A percentile compares a stretch with the other conserved stretches of the same genome.
Conservation (phyloP, 2,113 vertebrate species). For the Herpailurus yagouaroundi region DNA sequence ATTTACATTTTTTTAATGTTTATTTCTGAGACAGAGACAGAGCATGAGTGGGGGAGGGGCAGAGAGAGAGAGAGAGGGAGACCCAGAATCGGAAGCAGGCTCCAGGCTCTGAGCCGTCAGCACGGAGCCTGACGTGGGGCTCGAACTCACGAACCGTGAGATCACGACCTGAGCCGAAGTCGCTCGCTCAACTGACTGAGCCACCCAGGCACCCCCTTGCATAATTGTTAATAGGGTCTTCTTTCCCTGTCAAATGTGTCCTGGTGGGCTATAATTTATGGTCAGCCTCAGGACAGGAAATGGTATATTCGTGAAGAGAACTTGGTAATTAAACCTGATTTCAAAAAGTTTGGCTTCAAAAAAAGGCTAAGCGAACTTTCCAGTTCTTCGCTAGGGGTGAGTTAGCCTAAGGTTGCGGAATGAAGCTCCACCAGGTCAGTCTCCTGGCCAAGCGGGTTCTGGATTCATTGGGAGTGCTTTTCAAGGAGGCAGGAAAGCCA, state of each 20-base stretch:
- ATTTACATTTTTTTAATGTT: too few species aligned
- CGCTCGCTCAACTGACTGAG: too few species aligned
- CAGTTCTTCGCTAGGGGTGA: not conserved
- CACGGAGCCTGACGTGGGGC: too few species aligned
- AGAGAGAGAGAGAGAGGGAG: too few species aligned
- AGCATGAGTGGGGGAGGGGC: too few species aligned
- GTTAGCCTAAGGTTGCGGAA: not conserved
- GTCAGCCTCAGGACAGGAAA: constrained; percentile 40
- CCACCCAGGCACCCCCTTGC: too few species aligned
- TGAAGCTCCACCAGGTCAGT: not conserved
- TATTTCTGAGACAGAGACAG: too few species aligned
- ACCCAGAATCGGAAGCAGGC: too few species aligned
- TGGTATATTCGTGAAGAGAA: not conserved
- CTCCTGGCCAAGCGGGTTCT: constrained; percentile 6
- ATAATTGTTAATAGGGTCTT: not conserved
- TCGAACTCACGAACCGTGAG: too few species aligned
- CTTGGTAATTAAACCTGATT: constrained; percentile 52
- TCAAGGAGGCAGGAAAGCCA: not conserved
- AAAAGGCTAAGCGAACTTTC: not conserved
- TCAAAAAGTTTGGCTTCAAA: constrained; percentile 16
- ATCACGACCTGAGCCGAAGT: too few species aligned
- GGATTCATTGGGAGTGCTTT: not conserved
- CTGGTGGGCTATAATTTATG: constrained; percentile 42
- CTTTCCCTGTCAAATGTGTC: not conserved
- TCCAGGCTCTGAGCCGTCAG: too few species aligned